phyloP scores from a whole-genome alignment of 2,888 invertebrate species.

The Ischnura elegans region DNA sequence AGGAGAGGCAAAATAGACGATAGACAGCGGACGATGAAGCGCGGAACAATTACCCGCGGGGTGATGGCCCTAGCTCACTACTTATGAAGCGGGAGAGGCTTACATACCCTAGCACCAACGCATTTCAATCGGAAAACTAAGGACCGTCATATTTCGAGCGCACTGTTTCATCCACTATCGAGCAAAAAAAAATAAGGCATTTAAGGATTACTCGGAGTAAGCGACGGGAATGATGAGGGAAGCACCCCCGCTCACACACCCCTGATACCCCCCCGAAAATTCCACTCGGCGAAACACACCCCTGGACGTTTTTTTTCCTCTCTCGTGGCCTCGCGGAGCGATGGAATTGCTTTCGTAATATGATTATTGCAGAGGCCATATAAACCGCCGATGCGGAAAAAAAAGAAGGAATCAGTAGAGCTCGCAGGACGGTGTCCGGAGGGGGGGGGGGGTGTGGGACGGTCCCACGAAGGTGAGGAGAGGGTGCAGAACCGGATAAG shows the following conservation, averaged over 20 bases:
- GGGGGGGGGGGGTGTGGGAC: neutral
- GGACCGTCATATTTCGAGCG: neutral
- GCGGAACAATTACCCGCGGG: neutral
- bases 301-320: neutral
- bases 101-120: neutral
- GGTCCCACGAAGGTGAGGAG: neutral
- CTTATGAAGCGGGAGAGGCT: constrained; percentile 30
- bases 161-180: neutral
- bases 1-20: constrained; percentile 17
- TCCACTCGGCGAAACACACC: neutral
- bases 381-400: constrained; percentile 60
- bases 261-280: constrained; percentile 15
- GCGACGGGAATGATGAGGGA: neutral
- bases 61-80: constrained; percentile 19
- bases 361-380: constrained; percentile 62
- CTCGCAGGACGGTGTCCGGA: too few relatives aligned
- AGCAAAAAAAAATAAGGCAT: constrained; percentile 2
- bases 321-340: constrained; percentile 29
- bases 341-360: constrained; percentile 62
- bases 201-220: constrained; percentile 30
- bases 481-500: too few relatives aligned
- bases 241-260: neutral
- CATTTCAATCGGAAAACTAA: constrained; percentile 37
- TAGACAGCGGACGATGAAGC: neutral
- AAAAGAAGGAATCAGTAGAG: neutral